Evolutionary conservation across 2,113 vertebrate genomes (phyloP).

Genomic region (Platanista minor): DNA sequence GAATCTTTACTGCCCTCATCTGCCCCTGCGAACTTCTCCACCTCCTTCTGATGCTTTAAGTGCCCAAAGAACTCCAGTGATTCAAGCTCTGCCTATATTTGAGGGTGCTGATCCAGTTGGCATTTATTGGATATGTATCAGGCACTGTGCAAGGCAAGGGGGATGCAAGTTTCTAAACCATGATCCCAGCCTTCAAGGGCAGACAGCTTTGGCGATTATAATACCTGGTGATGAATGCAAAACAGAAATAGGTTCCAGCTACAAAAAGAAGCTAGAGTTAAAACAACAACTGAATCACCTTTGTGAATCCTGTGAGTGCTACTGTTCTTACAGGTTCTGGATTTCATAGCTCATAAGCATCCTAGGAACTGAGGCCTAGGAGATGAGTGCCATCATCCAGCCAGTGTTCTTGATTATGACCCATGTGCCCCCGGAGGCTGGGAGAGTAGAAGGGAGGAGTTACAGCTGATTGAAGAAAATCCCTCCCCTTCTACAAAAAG

Average conservation of each 20-base stretch:
- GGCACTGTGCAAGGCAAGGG: not conserved
- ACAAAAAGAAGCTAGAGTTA: not conserved
- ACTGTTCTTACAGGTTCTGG: not conserved
- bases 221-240: not conserved
- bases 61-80: not conserved
- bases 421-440: not conserved
- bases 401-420: not conserved
- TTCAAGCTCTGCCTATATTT: not conserved
- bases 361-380: not conserved
- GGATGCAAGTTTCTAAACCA: not conserved
- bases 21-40: not conserved
- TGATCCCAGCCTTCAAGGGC: not conserved
- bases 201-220: not conserved
- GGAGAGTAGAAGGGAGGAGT: not conserved
- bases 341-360: not conserved
- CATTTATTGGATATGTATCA: not conserved
- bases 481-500: not conserved
- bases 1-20: not conserved
- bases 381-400: not conserved
- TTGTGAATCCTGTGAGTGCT: not conserved
- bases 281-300: not conserved
- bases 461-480: not conserved
- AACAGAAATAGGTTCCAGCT: not conserved
- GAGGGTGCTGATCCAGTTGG: not conserved
- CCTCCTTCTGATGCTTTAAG: not conserved